Evolutionary conservation across 2,888 invertebrate species (phyloP).

Genomic region (Acanthopleura granulata): DNA sequence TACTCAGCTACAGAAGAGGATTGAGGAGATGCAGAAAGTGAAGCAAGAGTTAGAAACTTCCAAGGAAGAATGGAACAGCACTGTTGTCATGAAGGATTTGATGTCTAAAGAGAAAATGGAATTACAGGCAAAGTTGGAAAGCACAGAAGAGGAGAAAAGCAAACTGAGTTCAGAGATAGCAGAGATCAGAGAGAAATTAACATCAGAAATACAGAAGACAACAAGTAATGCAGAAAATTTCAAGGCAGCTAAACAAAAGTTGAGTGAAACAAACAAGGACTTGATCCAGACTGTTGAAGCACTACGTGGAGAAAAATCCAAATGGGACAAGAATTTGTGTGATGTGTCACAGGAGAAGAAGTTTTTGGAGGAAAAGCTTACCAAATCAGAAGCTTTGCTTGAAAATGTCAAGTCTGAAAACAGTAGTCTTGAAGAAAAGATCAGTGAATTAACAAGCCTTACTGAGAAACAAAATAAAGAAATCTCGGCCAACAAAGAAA

Average conservation of each 20-base stretch:
- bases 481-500: slow-evolving; percentile 3
- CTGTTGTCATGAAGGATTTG: not conserved
- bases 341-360: not conserved
- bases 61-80: not conserved
- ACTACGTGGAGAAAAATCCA: not conserved
- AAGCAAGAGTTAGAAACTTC: not conserved
- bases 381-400: not conserved
- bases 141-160: not conserved
- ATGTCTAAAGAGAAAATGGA: not conserved
- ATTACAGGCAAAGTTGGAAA: not conserved
- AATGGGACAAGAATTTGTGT: not conserved
- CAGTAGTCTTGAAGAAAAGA: not conserved
- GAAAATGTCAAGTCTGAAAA: not conserved
- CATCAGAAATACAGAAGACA: not conserved
- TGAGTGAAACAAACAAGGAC: slow-evolving; percentile 22
- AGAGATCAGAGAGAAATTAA: not conserved
- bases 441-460: not conserved
- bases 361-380: not conserved
- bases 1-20: not conserved
- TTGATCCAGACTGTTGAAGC: slow-evolving; percentile 16
- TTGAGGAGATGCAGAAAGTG: not conserved
- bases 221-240: not conserved
- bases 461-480: slow-evolving; percentile 17
- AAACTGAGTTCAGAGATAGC: not conserved
- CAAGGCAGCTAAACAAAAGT: not conserved